Evolutionary conservation across 2,797 vertebrate genomes (phyloP).

Genomic region (Pagetopsis macropterus): DNA sequence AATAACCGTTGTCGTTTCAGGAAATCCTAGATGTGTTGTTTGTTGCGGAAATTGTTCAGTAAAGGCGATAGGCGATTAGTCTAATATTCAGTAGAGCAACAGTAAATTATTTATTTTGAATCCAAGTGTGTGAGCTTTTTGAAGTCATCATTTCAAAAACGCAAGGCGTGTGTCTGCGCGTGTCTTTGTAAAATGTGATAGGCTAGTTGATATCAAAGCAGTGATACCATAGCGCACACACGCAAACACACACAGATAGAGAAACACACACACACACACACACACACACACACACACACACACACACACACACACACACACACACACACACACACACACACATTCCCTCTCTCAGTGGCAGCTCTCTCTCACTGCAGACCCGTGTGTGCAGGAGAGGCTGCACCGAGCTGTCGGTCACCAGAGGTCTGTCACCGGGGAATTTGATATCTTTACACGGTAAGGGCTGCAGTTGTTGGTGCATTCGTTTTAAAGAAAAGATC

Average conservation of each 20-base stretch:
- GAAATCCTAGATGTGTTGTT: neutral
- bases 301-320: neutral
- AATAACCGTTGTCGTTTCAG: neutral
- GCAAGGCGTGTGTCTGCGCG: neutral
- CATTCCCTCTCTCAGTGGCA: conserved; percentile 16
- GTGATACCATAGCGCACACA: neutral
- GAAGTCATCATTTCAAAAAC: neutral
- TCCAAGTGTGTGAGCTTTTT: neutral
- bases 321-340: conserved; percentile 10
- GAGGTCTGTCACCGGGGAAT: conserved; percentile 21
- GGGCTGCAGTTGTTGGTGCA: neutral
- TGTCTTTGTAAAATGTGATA: conserved; percentile 11
- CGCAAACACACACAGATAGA: conserved; percentile 1
- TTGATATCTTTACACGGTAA: conserved; percentile 37
- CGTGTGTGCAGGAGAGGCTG: conserved; percentile 23
- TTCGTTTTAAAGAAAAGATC: neutral
- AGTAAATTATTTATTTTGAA: neutral
- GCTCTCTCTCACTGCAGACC: conserved; percentile 29
- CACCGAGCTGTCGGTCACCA: conserved; percentile 22
- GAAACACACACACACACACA: conserved; percentile 7
- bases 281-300: conserved; percentile 3
- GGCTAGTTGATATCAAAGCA: conserved; percentile 1
- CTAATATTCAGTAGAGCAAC: neutral
- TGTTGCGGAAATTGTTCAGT: neutral
- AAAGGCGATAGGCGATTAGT: neutral